These are phyloP conservation scores for Ascaphus truei DNA, from an alignment of 2,113 vertebrate genomes.

Conservation along the genomic window DNA sequence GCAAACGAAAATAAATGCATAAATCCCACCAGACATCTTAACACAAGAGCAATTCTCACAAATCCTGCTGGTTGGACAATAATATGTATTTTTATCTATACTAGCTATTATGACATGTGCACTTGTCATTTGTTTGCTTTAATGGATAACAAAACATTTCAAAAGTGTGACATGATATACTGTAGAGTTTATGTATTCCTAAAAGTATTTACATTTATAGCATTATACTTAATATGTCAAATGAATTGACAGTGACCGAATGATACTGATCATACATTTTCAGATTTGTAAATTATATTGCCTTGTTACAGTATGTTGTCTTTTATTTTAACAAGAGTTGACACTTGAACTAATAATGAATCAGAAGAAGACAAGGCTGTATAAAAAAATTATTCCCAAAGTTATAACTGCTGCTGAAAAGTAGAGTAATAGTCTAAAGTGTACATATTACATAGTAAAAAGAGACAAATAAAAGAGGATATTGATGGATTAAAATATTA, in stretches of 20 bases:
- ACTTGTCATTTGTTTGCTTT: slow-evolving; percentile 30
- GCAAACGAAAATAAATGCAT: slow-evolving; percentile 14
- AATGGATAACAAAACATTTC: slow-evolving; percentile 2
- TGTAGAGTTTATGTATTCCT: not conserved
- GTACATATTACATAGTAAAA: no score
- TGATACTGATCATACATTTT: not conserved
- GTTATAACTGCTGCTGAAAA: no score
- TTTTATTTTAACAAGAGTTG: not conserved
- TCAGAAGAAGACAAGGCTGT: not conserved
- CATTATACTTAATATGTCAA: not conserved
- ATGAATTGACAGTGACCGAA: not conserved
- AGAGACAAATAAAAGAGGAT: no score
- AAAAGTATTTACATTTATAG: not conserved
- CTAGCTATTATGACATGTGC: slow-evolving; percentile 17
- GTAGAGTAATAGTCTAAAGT: no score
- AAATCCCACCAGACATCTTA: slow-evolving; percentile 36
- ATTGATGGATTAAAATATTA: no score
- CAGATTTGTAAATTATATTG: not conserved
- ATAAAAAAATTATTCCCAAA: no score
- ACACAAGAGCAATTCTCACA: slow-evolving; percentile 14
- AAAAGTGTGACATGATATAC: not conserved
- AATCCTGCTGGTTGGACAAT: slow-evolving; percentile 32
- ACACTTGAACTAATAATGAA: slow-evolving; percentile 3
- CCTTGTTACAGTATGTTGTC: no score
- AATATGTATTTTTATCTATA: slow-evolving; percentile 39